A percentile compares a stretch with the other conserved stretches of the same genome.
Conservation (phyloP, 2,797 vertebrate genomes). For the Neosalanx taihuensis region DNA sequence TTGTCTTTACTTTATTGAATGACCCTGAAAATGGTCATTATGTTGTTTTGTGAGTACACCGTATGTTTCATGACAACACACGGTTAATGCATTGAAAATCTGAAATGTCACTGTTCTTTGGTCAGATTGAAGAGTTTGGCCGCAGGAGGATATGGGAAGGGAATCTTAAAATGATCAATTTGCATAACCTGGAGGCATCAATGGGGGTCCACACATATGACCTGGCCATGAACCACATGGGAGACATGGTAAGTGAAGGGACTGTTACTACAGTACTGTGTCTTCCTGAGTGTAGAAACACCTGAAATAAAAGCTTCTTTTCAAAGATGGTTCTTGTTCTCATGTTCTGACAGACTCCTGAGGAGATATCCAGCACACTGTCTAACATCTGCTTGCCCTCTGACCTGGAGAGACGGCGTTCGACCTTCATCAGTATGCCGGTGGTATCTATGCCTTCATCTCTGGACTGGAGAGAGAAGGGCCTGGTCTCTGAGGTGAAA, state of each 20-base stretch:
- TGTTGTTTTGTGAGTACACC: not conserved
- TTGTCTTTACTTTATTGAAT: not conserved
- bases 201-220: slow-evolving; percentile 62
- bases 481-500: slow-evolving; percentile 64
- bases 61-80: not conserved
- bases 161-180: slow-evolving; percentile 61
- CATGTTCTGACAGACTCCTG: slow-evolving; percentile 37
- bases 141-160: slow-evolving; percentile 62
- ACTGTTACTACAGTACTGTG: not conserved
- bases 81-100: not conserved
- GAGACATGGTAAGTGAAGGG: slow-evolving; percentile 57
- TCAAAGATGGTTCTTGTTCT: not conserved
- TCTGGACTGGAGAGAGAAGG: slow-evolving; percentile 59
- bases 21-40: not conserved
- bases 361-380: slow-evolving; percentile 38
- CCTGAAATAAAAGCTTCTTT: too few relatives aligned
- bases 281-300: too few relatives aligned
- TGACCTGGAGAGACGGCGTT: slow-evolving; percentile 32
- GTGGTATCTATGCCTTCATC: slow-evolving; percentile 21
- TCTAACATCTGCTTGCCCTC: slow-evolving; percentile 38
- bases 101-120: too few relatives aligned
- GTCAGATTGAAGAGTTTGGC: slow-evolving; percentile 58
- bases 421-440: not conserved
- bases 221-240: slow-evolving; percentile 66
- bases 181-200: slow-evolving; percentile 62